Conservation (phyloP, 2,113 vertebrate species). For the Hymenochirus boettgeri region DNA sequence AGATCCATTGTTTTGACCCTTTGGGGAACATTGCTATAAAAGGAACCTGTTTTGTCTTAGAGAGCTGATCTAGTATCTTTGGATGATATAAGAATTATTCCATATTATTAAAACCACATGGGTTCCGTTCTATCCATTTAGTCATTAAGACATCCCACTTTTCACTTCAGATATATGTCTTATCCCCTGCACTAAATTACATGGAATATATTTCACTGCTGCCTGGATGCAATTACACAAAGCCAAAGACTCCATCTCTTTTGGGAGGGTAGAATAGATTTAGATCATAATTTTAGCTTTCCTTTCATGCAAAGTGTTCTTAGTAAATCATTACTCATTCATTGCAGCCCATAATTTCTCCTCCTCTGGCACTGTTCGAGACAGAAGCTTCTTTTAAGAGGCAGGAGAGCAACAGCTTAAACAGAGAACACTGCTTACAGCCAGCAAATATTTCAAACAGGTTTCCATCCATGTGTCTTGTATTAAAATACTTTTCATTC, state of each 20-base stretch:
- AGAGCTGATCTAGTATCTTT: constrained; percentile 2
- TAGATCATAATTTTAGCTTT: constrained; percentile 33
- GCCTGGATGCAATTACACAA: constrained; percentile 34
- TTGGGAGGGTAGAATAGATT: constrained; percentile 21
- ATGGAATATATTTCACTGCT: constrained; percentile 16
- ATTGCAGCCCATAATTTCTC: constrained; percentile 29
- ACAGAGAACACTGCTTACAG: constrained; percentile 11
- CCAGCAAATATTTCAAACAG: constrained; percentile 30
- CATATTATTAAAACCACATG: constrained; percentile 34
- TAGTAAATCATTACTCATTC: constrained; percentile 42
- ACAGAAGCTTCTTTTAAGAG: constrained; percentile 35
- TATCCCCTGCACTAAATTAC: constrained; percentile 23
- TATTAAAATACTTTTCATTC: constrained; percentile 38
- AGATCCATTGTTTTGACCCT: too few relatives aligned
- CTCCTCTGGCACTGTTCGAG: constrained; percentile 21
- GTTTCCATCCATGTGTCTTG: constrained; percentile 33
- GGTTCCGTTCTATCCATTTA: constrained; percentile 30
- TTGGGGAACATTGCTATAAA: too few relatives aligned
- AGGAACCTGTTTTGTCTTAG: constrained; percentile 16
- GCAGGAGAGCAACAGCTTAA: constrained; percentile 15
- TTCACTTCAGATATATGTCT: constrained; percentile 31
- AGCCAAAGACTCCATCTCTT: constrained; percentile 32
- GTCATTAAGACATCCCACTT: constrained; percentile 38
- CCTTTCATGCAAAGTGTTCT: constrained; percentile 29
- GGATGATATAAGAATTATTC: constrained; percentile 12